Base-by-base conservation (phyloP, 35 echinoderm and acorn worm species). In the Holothuria glaberrima region DNA sequence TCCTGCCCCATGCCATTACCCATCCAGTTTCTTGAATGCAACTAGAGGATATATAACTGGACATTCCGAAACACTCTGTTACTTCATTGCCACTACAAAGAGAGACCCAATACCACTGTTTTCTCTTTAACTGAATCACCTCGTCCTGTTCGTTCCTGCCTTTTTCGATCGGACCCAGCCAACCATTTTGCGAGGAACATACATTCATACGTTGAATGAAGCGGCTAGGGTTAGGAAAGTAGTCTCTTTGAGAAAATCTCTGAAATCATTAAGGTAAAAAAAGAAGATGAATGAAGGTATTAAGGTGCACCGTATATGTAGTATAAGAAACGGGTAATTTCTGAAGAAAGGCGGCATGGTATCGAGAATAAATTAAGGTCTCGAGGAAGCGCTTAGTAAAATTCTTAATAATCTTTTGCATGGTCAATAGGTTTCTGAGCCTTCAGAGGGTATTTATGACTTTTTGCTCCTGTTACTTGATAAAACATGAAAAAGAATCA, bases 81-180 rank as follows among this genome's bases (percentile, higher is more conserved):
- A 31, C 80, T 30, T 28, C 26, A 21, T 84, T 32, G n/a, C n/a
- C n/a, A 25, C 27, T 34, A 32, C 80, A 84, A 20, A 60, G 34
- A n/a, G 80, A 58, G 4, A 84, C 80, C 80, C 80, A 84, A 56
- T 31, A 84, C 80, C 80, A 84, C 46, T 84, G 54, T 9, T 61
- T 61, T 30, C 61, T 48, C 56, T 61, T 62, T 6, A 84, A 30
- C 14, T 62, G n/a, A 20, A 84, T 52, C 54, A 61, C 14, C 17
- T 84, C 22, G 22, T 61, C 57, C 1, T 84, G 9, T 22, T 84
- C 80, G 30, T 84, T 63, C 30, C 21, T 30, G 22, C 56, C 80
- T 12, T n/a, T 84, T 54, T 61, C 14, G 26, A 59, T 56, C 12
- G 80, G 80, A 24, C 79, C 79, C 24, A 84, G 80, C 80, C 80